Percentiles rank a stretch among this genome's conserved stretches.
phyloP scores from a whole-genome alignment of 2,113 vertebrate species.

The Pelobates fuscus region DNA sequence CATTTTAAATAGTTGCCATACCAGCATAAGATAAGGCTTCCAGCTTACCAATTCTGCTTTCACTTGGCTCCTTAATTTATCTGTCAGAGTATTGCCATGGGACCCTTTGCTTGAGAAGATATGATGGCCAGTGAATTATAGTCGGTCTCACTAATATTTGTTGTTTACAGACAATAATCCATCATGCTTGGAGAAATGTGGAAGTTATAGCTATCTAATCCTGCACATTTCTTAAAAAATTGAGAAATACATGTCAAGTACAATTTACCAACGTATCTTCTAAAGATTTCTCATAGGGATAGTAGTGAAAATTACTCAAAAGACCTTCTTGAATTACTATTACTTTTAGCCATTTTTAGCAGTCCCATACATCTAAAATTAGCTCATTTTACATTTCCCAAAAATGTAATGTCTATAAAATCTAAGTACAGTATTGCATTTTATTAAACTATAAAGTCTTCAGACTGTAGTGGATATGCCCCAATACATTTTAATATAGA shows the following conservation, averaged over 20 bases:
- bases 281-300: slow-evolving; percentile 14
- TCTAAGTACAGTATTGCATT: too few relatives aligned
- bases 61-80: slow-evolving; percentile 3
- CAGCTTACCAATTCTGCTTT: background rate
- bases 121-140: slow-evolving; percentile 6
- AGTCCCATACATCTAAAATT: background rate
- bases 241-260: slow-evolving; percentile 16
- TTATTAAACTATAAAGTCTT: too few relatives aligned
- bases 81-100: slow-evolving; percentile 38
- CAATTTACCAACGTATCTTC: slow-evolving; percentile 25
- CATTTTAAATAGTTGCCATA: background rate
- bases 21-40: slow-evolving; percentile 6
- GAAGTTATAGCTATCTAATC: slow-evolving; percentile 23
- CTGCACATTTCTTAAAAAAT: slow-evolving; percentile 8
- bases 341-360: background rate
- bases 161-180: slow-evolving; percentile 39
- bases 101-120: slow-evolving; percentile 21
- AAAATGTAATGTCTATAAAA: too few relatives aligned
- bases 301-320: slow-evolving; percentile 5
- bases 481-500: too few relatives aligned
- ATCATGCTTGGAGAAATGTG: slow-evolving; percentile 25
- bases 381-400: too few relatives aligned
- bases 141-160: slow-evolving; percentile 28
- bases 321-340: background rate
- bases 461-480: too few relatives aligned